Base-by-base conservation (phyloP, 1,140 invertebrate species). In the Heliconius eleuchia region DNA sequence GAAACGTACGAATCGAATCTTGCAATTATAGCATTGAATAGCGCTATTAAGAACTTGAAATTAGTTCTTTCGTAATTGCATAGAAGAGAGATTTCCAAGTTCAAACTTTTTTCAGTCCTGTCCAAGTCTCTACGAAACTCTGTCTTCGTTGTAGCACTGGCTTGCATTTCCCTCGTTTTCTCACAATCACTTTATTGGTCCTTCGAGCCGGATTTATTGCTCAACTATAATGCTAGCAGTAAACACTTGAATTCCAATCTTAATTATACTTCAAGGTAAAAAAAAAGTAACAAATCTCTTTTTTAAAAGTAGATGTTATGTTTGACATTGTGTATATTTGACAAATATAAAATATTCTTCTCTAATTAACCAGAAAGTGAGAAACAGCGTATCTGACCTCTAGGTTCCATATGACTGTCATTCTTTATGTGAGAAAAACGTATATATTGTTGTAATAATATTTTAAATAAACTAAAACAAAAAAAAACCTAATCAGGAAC, bases 171-270 rank as follows among this genome's bases (percentile, higher is more conserved):
- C 74, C 83, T 80, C 81, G 82, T 57, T 78, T 83, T 74, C 80
- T 66, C 66, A 73, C 73, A 34, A 83, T 78, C 83, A 84, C 82
- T 88, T 88, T 89, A 89, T 89, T 88, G 86, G 87, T 86, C 86
- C 84, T 89, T 52, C 81, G 86, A 88, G 84, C 66, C 81, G 82
- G 85, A 88, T 88, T 90, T 88, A 90, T 86, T 81, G 80, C 83
- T 60, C 76, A 75, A 84, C 85, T 85, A 84, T 87, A 89, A 87
- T 84, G 78, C 82, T 78, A 82, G 86, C 80, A 86, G 84, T 89
- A 88, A 88, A 88, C 86, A 89, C 88, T 88, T 86, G 86, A 86
- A 88, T 86, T 87, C 82, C 80, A 86, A 86, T 83, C 83, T 87
- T 88, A 89, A 89, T 88, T 89, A 88, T 83, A 84, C 85, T 87